Evolutionary conservation across 2,113 vertebrate genomes (phyloP).

Genomic region (Erythrocercus mccallii): DNA sequence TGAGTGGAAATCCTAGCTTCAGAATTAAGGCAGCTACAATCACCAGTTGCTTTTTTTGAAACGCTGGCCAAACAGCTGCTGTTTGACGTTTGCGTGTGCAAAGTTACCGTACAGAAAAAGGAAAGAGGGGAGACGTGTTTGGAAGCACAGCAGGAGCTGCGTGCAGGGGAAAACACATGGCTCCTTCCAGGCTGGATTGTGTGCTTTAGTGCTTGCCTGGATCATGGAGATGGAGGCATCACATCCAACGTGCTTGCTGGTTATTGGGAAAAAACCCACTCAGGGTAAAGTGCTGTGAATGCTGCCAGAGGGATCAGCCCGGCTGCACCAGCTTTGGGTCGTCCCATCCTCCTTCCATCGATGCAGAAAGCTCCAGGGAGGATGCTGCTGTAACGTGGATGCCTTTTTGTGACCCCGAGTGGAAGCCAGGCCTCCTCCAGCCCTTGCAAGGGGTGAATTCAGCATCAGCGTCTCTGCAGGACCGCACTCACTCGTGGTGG

Average conservation of each 20-base stretch:
- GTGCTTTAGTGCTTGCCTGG: not conserved
- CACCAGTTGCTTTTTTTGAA: constrained; percentile 2
- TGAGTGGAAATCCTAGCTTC: not conserved
- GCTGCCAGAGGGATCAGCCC: not conserved
- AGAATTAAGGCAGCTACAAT: not conserved
- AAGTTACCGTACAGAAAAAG: constrained; percentile 14
- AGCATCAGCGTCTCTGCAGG: not conserved
- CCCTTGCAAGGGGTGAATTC: not conserved
- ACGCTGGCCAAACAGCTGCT: constrained; percentile 27
- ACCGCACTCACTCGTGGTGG: accelerated
- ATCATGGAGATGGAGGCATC: not conserved
- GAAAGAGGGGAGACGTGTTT: not conserved
- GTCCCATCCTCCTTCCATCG: not conserved
- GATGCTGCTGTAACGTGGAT: not conserved
- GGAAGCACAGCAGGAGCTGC: not conserved
- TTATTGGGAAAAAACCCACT: accelerated
- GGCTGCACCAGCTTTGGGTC: not conserved
- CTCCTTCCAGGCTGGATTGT: not conserved
- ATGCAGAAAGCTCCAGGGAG: not conserved
- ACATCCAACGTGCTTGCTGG: accelerated
- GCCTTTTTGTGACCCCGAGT: not conserved
- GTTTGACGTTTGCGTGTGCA: constrained; percentile 13
- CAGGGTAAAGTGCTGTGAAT: accelerated
- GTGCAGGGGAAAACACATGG: not conserved
- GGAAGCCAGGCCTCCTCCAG: not conserved